phyloP scores from a whole-genome alignment of 2,113 vertebrate species.

The Hemiprocne comata region DNA sequence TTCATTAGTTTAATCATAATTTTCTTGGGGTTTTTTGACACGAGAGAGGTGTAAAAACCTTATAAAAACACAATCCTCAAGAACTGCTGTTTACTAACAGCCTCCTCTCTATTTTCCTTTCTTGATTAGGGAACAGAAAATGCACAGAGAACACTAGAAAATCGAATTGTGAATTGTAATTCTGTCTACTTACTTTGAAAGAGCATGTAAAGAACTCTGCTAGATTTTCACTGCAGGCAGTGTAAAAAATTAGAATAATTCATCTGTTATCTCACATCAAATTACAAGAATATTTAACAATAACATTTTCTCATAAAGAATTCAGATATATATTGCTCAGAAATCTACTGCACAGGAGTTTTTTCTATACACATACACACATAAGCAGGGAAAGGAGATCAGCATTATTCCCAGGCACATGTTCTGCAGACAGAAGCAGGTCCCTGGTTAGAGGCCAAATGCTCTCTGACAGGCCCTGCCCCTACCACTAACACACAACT shows the following conservation, averaged over 20 bases:
- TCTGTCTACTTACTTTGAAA: background rate
- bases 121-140: background rate
- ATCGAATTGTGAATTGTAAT: background rate
- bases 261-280: background rate
- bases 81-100: background rate
- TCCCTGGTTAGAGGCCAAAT: background rate
- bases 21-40: background rate
- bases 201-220: background rate
- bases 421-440: background rate
- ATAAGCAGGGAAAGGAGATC: background rate
- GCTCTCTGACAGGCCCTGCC: no score
- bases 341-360: background rate
- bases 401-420: background rate
- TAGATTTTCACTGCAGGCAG: background rate
- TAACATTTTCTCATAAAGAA: background rate
- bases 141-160: background rate
- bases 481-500: background rate
- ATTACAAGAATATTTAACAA: background rate
- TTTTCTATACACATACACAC: background rate
- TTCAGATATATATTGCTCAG: background rate
- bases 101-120: background rate
- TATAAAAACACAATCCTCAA: background rate
- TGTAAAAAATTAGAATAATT: background rate
- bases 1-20: background rate
- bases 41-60: background rate